phyloP scores from a whole-genome alignment of 2,888 invertebrate genomes.

The Sinopyrophorus schimmeli region DNA sequence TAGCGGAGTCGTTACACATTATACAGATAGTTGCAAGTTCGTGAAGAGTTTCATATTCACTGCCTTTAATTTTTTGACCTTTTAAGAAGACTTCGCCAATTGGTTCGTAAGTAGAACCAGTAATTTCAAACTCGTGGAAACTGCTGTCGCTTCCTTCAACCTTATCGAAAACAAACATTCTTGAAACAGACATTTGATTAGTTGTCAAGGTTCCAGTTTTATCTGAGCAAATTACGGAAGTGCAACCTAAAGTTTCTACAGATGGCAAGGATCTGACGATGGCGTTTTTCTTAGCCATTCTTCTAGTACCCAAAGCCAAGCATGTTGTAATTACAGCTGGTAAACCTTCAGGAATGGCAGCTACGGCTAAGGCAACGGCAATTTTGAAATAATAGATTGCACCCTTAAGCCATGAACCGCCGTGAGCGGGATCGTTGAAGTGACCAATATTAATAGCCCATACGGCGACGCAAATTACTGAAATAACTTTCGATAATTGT shows the following conservation, averaged over 20 bases:
- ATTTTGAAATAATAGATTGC: constrained; percentile 99
- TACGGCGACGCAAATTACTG: constrained; percentile 99
- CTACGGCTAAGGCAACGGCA: constrained; percentile 98
- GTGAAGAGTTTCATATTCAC: constrained; percentile 87
- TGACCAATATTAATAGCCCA: constrained; percentile 99
- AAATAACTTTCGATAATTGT: constrained; percentile 99
- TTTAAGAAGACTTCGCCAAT: constrained; percentile 92
- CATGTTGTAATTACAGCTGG: constrained; percentile 99
- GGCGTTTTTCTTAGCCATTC: constrained; percentile 99
- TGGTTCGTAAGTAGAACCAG: constrained; percentile 99
- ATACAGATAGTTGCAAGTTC: constrained; percentile 96
- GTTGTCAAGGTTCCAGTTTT: constrained; percentile 99
- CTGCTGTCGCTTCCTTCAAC: constrained; percentile 87
- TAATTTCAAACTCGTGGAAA: constrained; percentile 96
- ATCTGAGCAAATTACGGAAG: constrained; percentile 99
- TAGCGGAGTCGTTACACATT: constrained; percentile 99
- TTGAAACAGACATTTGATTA: constrained; percentile 99
- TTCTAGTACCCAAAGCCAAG: constrained; percentile 95
- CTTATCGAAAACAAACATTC: constrained; percentile 95
- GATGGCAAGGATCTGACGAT: constrained; percentile 99
- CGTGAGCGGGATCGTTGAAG: constrained; percentile 99
- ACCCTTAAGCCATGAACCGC: constrained; percentile 99
- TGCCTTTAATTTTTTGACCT: constrained; percentile 82
- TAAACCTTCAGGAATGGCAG: constrained; percentile 99
- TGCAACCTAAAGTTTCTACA: constrained; percentile 99